Base-by-base conservation (phyloP, 1,140 invertebrate species). In the Bombus waltoni region DNA sequence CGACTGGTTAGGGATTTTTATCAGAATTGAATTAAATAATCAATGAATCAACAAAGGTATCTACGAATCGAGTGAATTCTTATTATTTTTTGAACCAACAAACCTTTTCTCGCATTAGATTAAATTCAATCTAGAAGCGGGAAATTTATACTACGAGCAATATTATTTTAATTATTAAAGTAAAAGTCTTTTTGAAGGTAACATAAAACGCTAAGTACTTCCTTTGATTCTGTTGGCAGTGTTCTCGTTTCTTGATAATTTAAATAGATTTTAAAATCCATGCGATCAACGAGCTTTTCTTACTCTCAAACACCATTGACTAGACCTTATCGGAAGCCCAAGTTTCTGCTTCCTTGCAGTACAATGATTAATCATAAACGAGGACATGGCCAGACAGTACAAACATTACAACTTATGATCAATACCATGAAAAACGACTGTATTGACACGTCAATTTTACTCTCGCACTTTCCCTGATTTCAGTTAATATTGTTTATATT, bases 341-440 rank as follows among this genome's bases (percentile, higher is more conserved):
- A 72, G 47, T 44, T 70, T 59, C 66, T 44, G 76, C 75, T 79
- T 84, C 82, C 82, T 71, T 57, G 82, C 76, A 72, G 82, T 71
- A 68, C 75, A 79, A 79, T 84, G 82, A 84, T 84, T 59, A 79
- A 79, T 76, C 65, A n/a, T 42, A 84, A 84, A 79, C 82, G 82
- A 84, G 82, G 66, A 79, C 75, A 84, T 62, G 53, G 82, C 74
- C 66, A 79, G 82, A 79, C 82, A 79, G 65, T 59, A 44, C 9
- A 8, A 76, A 57, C 25, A n/a, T 59, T 25, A 59, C n/a, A 79
- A 35, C 72, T 76, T 66, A 53, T 10, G 38, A 40, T 57, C 81
- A 28, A 28, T 42, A 53, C 25, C 40, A 38, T 38, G 28, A 79
- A 71, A 22, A 79, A n/a, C 65, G 65, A 71, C 35, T n/a, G 4